Conservation (phyloP, 1,140 invertebrate species). For the Agrypnia vestita region DNA sequence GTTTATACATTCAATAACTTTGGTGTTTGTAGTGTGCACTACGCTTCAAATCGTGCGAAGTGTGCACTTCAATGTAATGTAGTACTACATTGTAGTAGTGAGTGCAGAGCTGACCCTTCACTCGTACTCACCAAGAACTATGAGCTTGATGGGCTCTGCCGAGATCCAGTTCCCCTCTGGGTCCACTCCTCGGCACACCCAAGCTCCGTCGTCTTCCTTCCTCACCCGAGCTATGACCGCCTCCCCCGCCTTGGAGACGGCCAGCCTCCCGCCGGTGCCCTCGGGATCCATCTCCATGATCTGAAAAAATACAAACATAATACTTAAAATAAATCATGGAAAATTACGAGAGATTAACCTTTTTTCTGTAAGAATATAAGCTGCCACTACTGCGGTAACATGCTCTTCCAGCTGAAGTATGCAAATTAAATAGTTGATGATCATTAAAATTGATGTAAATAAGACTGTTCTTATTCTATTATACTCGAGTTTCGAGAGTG, state of each 20-base stretch:
- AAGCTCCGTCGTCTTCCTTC: conserved; percentile 55
- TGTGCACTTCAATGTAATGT: too few relatives aligned
- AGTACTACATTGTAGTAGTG: too few relatives aligned
- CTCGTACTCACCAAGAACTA: conserved; percentile 55
- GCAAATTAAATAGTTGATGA: too few relatives aligned
- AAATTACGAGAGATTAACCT: not conserved
- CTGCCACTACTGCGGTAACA: not conserved
- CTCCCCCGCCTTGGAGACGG: conserved; percentile 39
- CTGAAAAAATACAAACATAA: conserved; percentile 30
- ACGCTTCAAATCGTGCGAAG: too few relatives aligned
- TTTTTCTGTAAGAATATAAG: not conserved
- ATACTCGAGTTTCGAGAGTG: too few relatives aligned
- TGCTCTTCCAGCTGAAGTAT: not conserved
- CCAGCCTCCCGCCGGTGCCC: conserved; percentile 32
- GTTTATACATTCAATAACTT: too few relatives aligned
- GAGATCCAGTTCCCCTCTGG: conserved; percentile 31
- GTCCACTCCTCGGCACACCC: conserved; percentile 52
- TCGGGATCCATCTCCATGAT: conserved; percentile 48
- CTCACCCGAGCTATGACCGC: conserved; percentile 48
- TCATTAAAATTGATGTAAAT: too few relatives aligned
- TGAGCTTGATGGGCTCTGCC: conserved; percentile 54
- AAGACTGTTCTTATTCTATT: not conserved
- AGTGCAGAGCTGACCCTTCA: too few relatives aligned
- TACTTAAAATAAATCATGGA: not conserved
- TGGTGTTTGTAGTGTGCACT: too few relatives aligned